Evolutionary conservation across 1,140 invertebrate species (phyloP), one percentile per base, ranked within the genome.

Genomic region (Liolophura sinensis): DNA sequence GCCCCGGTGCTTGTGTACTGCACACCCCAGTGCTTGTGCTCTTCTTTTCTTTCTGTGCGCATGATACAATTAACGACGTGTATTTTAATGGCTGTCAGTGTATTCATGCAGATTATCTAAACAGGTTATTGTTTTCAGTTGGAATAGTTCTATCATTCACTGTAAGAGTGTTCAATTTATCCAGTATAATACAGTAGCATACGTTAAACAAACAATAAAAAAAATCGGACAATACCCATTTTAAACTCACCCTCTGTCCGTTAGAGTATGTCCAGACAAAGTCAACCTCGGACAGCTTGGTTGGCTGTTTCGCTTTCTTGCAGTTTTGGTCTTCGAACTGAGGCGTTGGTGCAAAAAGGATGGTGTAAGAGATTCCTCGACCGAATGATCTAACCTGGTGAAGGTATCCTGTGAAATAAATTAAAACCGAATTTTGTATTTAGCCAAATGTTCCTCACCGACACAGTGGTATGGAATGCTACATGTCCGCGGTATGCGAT

Each of bases 331-430:
- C 72, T 56, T 76, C 73, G 61, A 75, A 76, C 0, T 71, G 64
- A 0, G 58, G 48, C 1, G 75, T 60, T 0, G 79, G 76, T 9
- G 78, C 64, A 60, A 81, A 83, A 54, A 75, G 73, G 0, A 82
- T 70, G 1, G 78, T 80, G 25, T 68, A 79, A 1, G 84, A 84
- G 6, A 84, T 67, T 31, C 80, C 77, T 16, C 82, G 73, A 4
- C 84, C 84, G 57, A 81, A 79, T 6, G 84, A 82, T 20, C 82
- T 68, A 0, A 84, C 80, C 48, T 85, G 82, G 65, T 84, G 81
- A 16, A 85, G 64, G 54, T 82, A 78, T 25, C 78, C 79, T 81
- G 61, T 0, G 68, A 49, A 55, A 62, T 4, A 66, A 59, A 20
- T 12, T 31, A 31, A 48, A 40, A 52, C 1, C 12, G 25, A 57